Base-by-base conservation (phyloP, 1,140 invertebrate genomes). In the Ips nitidus region DNA sequence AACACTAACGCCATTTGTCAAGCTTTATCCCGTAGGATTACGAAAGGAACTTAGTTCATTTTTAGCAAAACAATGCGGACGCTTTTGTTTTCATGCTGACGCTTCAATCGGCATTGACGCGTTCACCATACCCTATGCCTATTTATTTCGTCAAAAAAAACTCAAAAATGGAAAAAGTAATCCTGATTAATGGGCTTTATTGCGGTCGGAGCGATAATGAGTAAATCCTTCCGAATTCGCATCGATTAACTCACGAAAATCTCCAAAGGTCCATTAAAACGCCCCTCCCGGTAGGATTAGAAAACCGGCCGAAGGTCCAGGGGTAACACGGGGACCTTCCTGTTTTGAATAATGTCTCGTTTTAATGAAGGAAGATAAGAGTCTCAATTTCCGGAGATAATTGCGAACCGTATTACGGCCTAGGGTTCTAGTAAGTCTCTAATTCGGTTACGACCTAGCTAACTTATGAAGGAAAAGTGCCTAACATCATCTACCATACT, bases 371-470 rank as follows among this genome's bases (percentile, higher is more conserved):
- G 55, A 47, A 75, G 74, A 75, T 75, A 74, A 74, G 74, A 75
- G 74, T 75, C 74, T 75, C 74, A 73, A 75, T 75, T 75, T 74
- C 72, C 74, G 66, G 65, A 75, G 72, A 72, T 75, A 74, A 74
- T 74, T 75, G 74, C 72, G 72, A 75, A 75, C 71, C 69, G 70
- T 73, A 75, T 73, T 74, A 74, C 22, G 22, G 22, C 22, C 22
- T 22, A 22, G 22, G 22, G 22, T 22, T 22, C 22, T 22, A 0
- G 22, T 22, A 22, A 22, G 22, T 22, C 22, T 22, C 22, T 22
- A 22, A 22, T 22, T 22, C 22, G 22, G 22, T 22, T 22, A 22
- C 22, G 22, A 22, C 22, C 22, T 22, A 22, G 22, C 22, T 22
- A 22, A 22, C 22, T 22, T 22, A 22, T 22, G 22, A 22, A 22